Evolutionary conservation across 2,888 invertebrate genomes (phyloP), one percentile per base, ranked within the genome.

Genomic region (Andrena fulva): DNA sequence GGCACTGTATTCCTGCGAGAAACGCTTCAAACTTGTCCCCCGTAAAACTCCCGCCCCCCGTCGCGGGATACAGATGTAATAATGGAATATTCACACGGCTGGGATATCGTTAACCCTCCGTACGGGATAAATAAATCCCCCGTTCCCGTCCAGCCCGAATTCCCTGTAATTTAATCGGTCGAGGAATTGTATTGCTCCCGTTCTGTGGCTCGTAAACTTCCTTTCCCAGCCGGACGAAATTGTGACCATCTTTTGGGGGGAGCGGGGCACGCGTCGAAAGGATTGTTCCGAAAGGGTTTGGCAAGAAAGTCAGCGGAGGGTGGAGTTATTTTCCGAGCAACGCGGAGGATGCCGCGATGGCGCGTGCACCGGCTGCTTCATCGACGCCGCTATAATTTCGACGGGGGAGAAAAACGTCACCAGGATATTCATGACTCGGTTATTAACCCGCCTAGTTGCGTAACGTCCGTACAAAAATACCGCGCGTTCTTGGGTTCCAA

Each of bases 341-440:
- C 56, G 24, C 54, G 24, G 12, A 12, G 56, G 24, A 42, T 42
- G 42, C 24, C 10, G 2, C 16, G 35, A 20, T 2, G 10, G 42
- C 8, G 90, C 86, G 80, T 74, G 74, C 33, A 79, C 29, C 60
- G 64, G 73, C 73, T 59, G 80, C 86, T 82, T 76, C 77, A 82
- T 83, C 73, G 81, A 71, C 70, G 81, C 77, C 84, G 29, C 70
- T 77, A 79, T 85, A 86, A 89, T 87, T 86, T 85, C 75, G 31
- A 27, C 50, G 80, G 63, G 54, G 86, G 83, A 87, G 88, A 87
- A 88, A 89, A 90, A 86, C 78, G 80, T 87, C 86, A 62, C 74
- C 78, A 56, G 72, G 77, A 82, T 85, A 87, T 86, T 88, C 84
- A 87, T 85, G 85, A 80, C 73, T 70, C 71, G 80, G 87, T 88